Evolutionary conservation across 2,797 vertebrate species (phyloP).

Genomic region (Margarornis squamiger): DNA sequence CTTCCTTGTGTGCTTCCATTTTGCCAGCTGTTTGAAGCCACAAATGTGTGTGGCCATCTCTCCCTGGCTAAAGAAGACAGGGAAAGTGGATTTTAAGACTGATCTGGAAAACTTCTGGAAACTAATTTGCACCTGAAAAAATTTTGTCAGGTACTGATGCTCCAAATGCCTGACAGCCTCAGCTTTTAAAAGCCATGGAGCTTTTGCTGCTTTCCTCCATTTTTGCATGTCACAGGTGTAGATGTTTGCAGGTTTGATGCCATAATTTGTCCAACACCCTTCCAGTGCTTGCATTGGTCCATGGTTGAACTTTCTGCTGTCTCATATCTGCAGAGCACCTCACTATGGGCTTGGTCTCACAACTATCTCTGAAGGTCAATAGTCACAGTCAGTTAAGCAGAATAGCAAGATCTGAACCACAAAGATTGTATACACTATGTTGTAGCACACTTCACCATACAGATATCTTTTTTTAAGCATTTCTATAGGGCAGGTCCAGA

Average conservation of each 20-base stretch:
- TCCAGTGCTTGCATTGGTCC: neutral
- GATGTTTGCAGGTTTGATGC: neutral
- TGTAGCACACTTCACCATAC: neutral
- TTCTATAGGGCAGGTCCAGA: neutral
- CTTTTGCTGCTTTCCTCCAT: neutral
- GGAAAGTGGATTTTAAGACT: neutral
- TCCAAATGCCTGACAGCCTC: neutral
- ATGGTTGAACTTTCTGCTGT: neutral
- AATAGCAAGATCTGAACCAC: neutral
- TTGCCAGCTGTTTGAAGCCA: neutral
- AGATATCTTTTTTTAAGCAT: neutral
- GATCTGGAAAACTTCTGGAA: neutral
- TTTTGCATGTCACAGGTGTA: neutral
- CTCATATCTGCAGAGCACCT: neutral
- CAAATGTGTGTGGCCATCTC: neutral
- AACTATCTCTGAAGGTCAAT: neutral
- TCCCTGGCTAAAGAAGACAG: neutral
- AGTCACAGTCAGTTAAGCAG: neutral
- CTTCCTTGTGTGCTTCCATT: neutral
- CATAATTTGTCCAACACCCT: neutral
- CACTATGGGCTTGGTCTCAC: neutral
- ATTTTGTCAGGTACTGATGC: too few species aligned
- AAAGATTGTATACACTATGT: neutral
- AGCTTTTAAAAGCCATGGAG: neutral
- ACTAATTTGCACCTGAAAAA: neutral